phyloP scores from a whole-genome alignment of 2,888 invertebrate genomes.

The Archaeoteleia sp. region DNA sequence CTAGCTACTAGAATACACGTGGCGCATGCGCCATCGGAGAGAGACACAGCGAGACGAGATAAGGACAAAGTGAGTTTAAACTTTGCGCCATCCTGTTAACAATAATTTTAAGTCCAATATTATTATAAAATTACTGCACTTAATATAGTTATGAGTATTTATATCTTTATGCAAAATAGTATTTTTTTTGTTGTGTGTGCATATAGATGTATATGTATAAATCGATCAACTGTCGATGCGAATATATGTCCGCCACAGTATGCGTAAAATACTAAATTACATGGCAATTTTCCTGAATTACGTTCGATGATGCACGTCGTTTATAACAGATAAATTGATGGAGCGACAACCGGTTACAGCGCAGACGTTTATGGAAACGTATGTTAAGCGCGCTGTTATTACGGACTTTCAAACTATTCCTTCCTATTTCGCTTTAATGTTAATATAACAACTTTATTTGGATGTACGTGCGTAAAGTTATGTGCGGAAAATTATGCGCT shows the following conservation, averaged over 20 bases:
- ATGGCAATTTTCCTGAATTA: constrained; percentile 62
- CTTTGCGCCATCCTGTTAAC: too few relatives aligned
- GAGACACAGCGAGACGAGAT: too few relatives aligned
- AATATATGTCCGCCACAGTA: constrained; percentile 51
- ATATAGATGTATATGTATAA: constrained; percentile 21
- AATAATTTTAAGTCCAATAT: too few relatives aligned
- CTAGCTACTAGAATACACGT: too few relatives aligned
- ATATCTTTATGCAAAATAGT: too few relatives aligned
- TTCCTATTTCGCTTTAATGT: constrained; percentile 21
- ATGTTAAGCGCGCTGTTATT: constrained; percentile 25
- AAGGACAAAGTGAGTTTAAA: too few relatives aligned
- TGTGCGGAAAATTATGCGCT: too few relatives aligned
- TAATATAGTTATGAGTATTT: too few relatives aligned
- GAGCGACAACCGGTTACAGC: constrained; percentile 41
- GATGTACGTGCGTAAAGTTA: not conserved
- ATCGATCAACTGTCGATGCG: constrained; percentile 40
- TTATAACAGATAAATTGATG: constrained; percentile 42
- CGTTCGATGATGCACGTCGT: constrained; percentile 46
- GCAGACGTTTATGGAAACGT: constrained; percentile 40
- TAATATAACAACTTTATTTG: constrained; percentile 43
- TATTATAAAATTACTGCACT: too few relatives aligned
- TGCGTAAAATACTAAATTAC: constrained; percentile 64
- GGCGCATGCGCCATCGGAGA: too few relatives aligned
- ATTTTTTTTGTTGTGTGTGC: too few relatives aligned
- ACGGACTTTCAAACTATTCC: constrained; percentile 22